Base-by-base conservation (phyloP, 2,113 vertebrate species). In the Dendrocopos noguchii region DNA sequence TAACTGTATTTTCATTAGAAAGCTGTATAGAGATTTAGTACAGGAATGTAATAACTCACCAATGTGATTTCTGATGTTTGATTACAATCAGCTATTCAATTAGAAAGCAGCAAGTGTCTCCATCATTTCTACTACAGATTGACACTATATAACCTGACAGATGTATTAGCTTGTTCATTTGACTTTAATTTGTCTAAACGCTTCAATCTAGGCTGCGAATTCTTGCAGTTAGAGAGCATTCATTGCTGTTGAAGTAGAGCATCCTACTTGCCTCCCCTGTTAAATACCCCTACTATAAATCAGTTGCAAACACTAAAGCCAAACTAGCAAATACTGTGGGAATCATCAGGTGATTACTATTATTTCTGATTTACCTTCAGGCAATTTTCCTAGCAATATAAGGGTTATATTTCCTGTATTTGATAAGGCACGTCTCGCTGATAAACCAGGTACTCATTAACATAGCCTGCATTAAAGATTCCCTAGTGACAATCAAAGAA, bases 291-390 rank as follows among this genome's bases (percentile, higher is more conserved):
- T 34, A 1, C 42, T 72, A 9, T 33, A 34, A 74, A 84, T 6
- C 19, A 21, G 5, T 33, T 77, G 36, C 9, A 89, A 88, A 80
- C 20, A 31, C 9, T n/a, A 14, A 87, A 65, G 65, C 27, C 61
- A 90, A 75, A 65, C 14, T 12, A 68, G 70, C 12, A 78, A 94
- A 73, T 10, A 57, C 10, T 52, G 18, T 68, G 36, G 18, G 31
- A 87, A 75, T 88, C 25, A 44, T 56, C 66, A 63, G 19, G 18
- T 79, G 34, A 81, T 71, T 72, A 22, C 22, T 80, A n/a, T 44
- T 92, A 71, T 71, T 94, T 94, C 29, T 65, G 73, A 73, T 82
- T 70, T 87, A 78, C 28, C 79, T 91, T 82, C 60, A 64, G 25
- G 31, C 56, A 46, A 15, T 77, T 88, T 79, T 60, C 28, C 53